Conservation (phyloP, 2,888 invertebrate species). For the Gonocerus acuteangulatus region DNA sequence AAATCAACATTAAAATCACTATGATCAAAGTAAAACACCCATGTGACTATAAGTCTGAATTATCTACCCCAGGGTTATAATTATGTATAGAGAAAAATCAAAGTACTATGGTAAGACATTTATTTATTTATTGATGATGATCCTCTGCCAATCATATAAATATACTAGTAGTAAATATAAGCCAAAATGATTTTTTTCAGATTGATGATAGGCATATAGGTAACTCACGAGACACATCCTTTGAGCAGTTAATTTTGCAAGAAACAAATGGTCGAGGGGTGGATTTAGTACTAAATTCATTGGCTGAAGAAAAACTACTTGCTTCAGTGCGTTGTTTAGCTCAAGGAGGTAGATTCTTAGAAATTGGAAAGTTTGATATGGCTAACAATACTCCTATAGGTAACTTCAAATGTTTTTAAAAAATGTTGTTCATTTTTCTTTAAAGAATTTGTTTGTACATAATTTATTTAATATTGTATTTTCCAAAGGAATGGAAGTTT, state of each 20-base stretch:
- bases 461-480: constrained; percentile 1
- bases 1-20: no score
- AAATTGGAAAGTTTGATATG: constrained; percentile 81
- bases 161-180: no score
- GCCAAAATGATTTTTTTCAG: no score
- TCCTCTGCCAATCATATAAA: no score
- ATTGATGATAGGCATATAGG: constrained; percentile 62
- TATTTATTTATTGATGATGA: no score
- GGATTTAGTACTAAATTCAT: constrained; percentile 81
- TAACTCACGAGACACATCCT: constrained; percentile 76
- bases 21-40: no score
- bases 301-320: constrained; percentile 83
- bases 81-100: no score
- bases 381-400: constrained; percentile 55
- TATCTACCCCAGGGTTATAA: no score
- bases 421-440: neutral
- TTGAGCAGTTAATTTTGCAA: constrained; percentile 74
- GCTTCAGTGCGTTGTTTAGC: constrained; percentile 59
- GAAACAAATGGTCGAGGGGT: constrained; percentile 82
- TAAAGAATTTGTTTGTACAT: neutral
- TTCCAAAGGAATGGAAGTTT: constrained; percentile 51
- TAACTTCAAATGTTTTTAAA: constrained; percentile 37
- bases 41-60: no score
- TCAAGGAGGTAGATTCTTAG: constrained; percentile 61
- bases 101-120: no score